These are phyloP conservation scores for Siphonodentalium dalli DNA, from an alignment of 2,888 invertebrate genomes.

Conservation along the genomic window DNA sequence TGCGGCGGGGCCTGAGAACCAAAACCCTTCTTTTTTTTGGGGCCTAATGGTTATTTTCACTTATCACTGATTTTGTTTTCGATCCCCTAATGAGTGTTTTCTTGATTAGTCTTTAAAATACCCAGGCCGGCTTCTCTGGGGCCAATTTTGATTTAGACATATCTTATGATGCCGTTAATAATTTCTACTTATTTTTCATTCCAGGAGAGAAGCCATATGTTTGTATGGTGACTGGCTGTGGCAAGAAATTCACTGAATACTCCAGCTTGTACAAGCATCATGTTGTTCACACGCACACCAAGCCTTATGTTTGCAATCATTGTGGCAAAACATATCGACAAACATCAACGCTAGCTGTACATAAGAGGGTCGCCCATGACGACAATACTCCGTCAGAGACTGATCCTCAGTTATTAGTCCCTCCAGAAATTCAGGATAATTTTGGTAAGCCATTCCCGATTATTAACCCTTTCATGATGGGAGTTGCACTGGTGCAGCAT, in stretches of 20 bases:
- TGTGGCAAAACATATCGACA: conserved; percentile 73
- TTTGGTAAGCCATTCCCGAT: no score
- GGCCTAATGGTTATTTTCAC: no score
- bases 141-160: no score
- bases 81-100: no score
- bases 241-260: conserved; percentile 75
- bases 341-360: conserved; percentile 72
- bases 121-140: no score
- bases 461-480: no score
- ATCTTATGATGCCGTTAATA: no score
- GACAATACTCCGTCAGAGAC: conserved; percentile 49
- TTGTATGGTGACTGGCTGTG: conserved; percentile 72
- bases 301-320: conserved; percentile 71
- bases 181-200: conserved; percentile 17
- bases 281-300: conserved; percentile 71
- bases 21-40: no score
- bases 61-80: no score
- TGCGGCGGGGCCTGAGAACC: no score
- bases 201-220: conserved; percentile 73
- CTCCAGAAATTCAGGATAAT: conserved; percentile 27
- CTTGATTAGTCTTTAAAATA: no score
- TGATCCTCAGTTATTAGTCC: conserved; percentile 41
- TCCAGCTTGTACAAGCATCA: conserved; percentile 76
- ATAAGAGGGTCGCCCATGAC: conserved; percentile 72
- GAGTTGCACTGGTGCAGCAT: no score